Base-by-base conservation (phyloP, 2,797 vertebrate species). In the Alfaro cultratus region DNA sequence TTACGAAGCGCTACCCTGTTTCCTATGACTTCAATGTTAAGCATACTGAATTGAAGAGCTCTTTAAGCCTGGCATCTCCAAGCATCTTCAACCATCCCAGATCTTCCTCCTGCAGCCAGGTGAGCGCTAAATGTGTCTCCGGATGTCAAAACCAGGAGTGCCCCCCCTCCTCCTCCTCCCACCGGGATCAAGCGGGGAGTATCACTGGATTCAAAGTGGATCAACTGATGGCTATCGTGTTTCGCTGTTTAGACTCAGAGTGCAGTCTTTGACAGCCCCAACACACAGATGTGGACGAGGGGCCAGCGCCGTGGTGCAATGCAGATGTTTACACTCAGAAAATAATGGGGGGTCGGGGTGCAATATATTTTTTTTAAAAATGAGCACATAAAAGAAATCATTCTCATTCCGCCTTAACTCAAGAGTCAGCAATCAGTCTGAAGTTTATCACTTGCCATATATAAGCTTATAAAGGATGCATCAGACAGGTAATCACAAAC, bases 131-230 rank as follows among this genome's bases (percentile, higher is more conserved):
- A 91, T 85, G 87, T 82, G 83, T 76, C 77, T 88, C 81, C 83
- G 82, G 81, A 82, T 85, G 85, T 88, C 83, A 86, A 84, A 92
- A 88, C 79, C 85, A 81, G 67, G 84, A 89, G 88, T 87, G 86
- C 86, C 81, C 89, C 86, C 3, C 9, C 9, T 3, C 36, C 36
- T 13, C 67, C 12, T 15, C 41, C 89, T 87, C 70, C 86, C 85
- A 90, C 90, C 89, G 86, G 80, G 88, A 90, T 93, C 91, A 93
- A 92, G 88, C 85, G 62, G 91, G 88, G 89, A 94, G 88, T 89
- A 93, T 94, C 91, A 93, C 93, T 94, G 93, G 92, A 93, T 91
- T 92, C 89, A 41, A 88, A 94, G 89, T 89, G 91, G 92, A 94
- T 95, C 91, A 94, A 93, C 93, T 91, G 90, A 93, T 92, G 86